These are phyloP conservation scores for Enteromius anoplus DNA, from an alignment of 2,797 vertebrate genomes.

Conservation along the genomic window DNA sequence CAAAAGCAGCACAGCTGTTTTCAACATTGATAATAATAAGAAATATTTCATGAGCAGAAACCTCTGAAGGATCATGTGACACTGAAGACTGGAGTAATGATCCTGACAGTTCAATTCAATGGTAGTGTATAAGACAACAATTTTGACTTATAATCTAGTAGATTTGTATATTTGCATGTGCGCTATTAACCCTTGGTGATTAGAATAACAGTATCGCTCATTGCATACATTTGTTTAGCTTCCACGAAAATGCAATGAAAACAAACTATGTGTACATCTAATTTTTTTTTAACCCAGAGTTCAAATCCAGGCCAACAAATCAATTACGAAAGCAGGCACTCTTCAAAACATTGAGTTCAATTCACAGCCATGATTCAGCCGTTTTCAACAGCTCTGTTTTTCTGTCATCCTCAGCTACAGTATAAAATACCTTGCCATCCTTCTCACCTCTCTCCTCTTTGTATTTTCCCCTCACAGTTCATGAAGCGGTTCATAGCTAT, in stretches of 20 bases:
- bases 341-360: not conserved
- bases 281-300: not conserved
- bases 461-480: constrained; percentile 10
- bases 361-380: not conserved
- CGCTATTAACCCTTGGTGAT: not conserved
- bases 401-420: not conserved
- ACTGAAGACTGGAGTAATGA: not conserved
- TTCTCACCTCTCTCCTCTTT: not conserved
- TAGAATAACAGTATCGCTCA: not conserved
- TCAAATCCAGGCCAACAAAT: not conserved
- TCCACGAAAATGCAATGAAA: not conserved
- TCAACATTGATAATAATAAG: not conserved
- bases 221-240: not conserved
- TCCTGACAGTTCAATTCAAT: not conserved
- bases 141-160: not conserved
- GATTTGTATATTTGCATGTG: not conserved
- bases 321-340: not conserved
- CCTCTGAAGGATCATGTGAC: not conserved
- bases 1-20: not conserved
- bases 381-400: not conserved
- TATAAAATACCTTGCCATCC: not conserved
- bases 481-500: constrained; percentile 24
- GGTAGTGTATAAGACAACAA: not conserved
- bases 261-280: not conserved
- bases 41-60: not conserved